A percentile compares a stretch with the other conserved stretches of the same genome.
Evolutionary conservation across 2,113 vertebrate species (phyloP).

Genomic region (Martes martes): DNA sequence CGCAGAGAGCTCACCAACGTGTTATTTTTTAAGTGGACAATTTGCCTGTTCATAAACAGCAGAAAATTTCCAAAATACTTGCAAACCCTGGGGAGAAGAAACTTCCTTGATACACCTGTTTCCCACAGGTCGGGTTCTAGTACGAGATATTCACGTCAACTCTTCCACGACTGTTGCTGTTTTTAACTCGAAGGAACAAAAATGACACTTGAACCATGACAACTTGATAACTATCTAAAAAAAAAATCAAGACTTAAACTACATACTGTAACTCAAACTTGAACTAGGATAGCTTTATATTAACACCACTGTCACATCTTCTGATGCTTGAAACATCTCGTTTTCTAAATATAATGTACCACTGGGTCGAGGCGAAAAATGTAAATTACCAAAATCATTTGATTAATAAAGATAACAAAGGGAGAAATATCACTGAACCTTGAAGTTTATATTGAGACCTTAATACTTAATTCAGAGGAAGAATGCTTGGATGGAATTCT

Average conservation of each 20-base stretch:
- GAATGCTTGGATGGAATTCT: not conserved
- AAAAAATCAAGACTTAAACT: constrained; percentile 41
- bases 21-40: not conserved
- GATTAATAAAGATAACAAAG: constrained; percentile 70
- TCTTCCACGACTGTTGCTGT: not conserved
- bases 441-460: constrained; percentile 16
- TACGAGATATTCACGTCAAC: constrained; percentile 17
- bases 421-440: constrained; percentile 44
- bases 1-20: not conserved
- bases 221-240: constrained; percentile 58
- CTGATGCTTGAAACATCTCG: constrained; percentile 64
- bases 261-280: constrained; percentile 66
- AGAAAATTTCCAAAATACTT: constrained; percentile 47
- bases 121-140: constrained; percentile 22
- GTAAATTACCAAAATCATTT: constrained; percentile 73
- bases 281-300: constrained; percentile 71
- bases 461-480: constrained; percentile 56
- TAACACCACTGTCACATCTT: constrained; percentile 68
- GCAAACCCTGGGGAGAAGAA: not conserved
- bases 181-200: constrained; percentile 15
- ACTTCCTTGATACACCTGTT: constrained; percentile 29
- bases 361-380: constrained; percentile 71
- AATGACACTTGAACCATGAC: constrained; percentile 65
- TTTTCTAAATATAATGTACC: constrained; percentile 77
- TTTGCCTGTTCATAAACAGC: constrained; percentile 42